Conservation (phyloP, 35 echinoderm and acorn worm genomes). For the Amphiura filiformis region DNA sequence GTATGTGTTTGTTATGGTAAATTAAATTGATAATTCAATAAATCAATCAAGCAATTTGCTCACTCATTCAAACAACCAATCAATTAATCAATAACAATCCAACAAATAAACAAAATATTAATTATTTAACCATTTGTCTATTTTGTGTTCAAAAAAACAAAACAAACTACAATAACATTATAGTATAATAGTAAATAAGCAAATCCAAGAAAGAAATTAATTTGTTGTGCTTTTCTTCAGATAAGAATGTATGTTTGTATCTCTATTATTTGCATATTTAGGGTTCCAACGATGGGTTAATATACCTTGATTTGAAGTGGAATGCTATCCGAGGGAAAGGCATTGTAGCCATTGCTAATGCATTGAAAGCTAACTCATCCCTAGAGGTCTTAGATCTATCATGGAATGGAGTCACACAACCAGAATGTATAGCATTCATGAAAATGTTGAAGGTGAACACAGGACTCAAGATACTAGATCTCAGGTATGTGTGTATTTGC, state of each 20-base stretch:
- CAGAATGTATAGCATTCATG: slow-evolving; percentile 75
- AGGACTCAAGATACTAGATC: slow-evolving; percentile 69
- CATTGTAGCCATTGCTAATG: slow-evolving; percentile 66
- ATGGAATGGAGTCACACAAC: slow-evolving; percentile 62
- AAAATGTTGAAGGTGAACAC: slow-evolving; percentile 72
- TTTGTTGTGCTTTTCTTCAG: background rate
- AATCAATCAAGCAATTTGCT: too few species aligned
- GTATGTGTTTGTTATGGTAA: slow-evolving; percentile 41
- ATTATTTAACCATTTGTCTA: too few species aligned
- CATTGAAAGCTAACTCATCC: slow-evolving; percentile 69
- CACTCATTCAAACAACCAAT: too few species aligned
- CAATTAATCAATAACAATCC: too few species aligned
- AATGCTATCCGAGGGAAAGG: slow-evolving; percentile 81
- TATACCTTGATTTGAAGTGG: slow-evolving; percentile 76
- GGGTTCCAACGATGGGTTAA: slow-evolving; percentile 66
- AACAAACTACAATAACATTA: too few species aligned
- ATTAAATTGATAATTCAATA: too few species aligned
- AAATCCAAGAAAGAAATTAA: too few species aligned
- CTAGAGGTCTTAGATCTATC: slow-evolving; percentile 88
- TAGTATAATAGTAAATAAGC: too few species aligned
- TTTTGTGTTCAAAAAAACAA: too few species aligned
- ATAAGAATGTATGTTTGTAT: slow-evolving; percentile 17
- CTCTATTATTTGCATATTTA: background rate
- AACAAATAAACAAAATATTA: too few species aligned
- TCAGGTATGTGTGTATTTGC: slow-evolving; percentile 41